These are phyloP conservation scores for Muscicapa adusta DNA, from an alignment of 2,113 vertebrate species.

Conservation along the genomic window DNA sequence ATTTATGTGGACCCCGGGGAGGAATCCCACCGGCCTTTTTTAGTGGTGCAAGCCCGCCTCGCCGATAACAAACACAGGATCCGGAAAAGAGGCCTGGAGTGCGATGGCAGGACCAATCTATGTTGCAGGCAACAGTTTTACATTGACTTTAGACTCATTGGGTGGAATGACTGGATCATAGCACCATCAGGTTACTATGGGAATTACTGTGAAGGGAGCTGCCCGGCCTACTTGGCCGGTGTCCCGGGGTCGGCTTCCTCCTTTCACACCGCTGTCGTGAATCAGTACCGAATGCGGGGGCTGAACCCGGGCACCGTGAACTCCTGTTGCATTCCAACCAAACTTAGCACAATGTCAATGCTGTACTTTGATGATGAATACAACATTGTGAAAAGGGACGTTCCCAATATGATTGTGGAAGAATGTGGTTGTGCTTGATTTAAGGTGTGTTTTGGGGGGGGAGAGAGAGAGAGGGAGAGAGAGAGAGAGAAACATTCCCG, in stretches of 20 bases:
- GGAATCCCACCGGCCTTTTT: slow-evolving; percentile 93
- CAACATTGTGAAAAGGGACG: slow-evolving; percentile 98
- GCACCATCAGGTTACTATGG: slow-evolving; percentile 96
- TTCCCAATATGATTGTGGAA: slow-evolving; percentile 99
- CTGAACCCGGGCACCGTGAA: slow-evolving; percentile 94
- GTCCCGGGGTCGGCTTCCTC: slow-evolving; percentile 95
- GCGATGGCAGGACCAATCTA: slow-evolving; percentile 91
- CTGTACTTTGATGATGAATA: slow-evolving; percentile 99
- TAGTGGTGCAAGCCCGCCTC: slow-evolving; percentile 90
- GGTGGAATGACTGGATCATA: slow-evolving; percentile 99
- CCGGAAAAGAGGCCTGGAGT: slow-evolving; percentile 96
- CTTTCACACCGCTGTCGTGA: slow-evolving; percentile 97
- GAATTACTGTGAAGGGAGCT: slow-evolving; percentile 99
- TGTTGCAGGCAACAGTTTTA: slow-evolving; percentile 99
- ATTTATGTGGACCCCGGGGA: slow-evolving; percentile 88
- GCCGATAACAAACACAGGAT: slow-evolving; percentile 93
- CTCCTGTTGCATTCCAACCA: slow-evolving; percentile 99
- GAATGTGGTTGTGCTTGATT: slow-evolving; percentile 97
- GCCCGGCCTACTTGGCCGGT: slow-evolving; percentile 96
- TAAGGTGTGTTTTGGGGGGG: slow-evolving; percentile 35
- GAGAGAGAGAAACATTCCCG: slow-evolving; percentile 43
- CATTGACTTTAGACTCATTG: slow-evolving; percentile 98
- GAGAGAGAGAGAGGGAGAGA: background rate
- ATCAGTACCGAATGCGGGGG: slow-evolving; percentile 98
- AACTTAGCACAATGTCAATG: slow-evolving; percentile 99